Evolutionary conservation across 2,888 invertebrate genomes (phyloP).

Genomic region (Pteria penguin): DNA sequence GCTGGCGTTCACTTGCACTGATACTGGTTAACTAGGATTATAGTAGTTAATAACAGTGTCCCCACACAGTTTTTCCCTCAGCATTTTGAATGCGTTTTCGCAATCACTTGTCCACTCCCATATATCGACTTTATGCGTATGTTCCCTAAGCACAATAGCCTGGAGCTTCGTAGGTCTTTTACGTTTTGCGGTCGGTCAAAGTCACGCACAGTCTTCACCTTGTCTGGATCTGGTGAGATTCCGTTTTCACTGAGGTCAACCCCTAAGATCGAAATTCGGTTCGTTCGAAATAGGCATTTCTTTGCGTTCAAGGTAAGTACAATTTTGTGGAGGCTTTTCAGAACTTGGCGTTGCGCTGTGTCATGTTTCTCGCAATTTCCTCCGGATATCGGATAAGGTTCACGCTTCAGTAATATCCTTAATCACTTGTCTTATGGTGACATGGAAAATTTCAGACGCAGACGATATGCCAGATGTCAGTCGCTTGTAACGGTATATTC

Average conservation of each 20-base stretch:
- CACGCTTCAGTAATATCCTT: slow-evolving; percentile 70
- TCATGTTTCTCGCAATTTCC: slow-evolving; percentile 66
- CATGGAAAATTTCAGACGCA: slow-evolving; percentile 80
- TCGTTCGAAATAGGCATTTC: slow-evolving; percentile 63
- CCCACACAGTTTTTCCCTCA: no score
- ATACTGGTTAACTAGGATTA: no score
- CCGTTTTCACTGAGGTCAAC: slow-evolving; percentile 23
- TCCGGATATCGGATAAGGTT: slow-evolving; percentile 76
- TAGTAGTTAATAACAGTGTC: no score
- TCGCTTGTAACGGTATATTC: slow-evolving; percentile 54
- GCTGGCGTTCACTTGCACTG: no score
- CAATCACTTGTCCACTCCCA: no score
- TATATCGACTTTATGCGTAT: no score
- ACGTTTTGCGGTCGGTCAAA: no score
- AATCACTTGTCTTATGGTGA: slow-evolving; percentile 75
- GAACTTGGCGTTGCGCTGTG: slow-evolving; percentile 56
- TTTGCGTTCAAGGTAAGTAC: slow-evolving; percentile 53
- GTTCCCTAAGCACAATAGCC: no score
- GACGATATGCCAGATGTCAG: slow-evolving; percentile 65
- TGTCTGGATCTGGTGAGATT: slow-evolving; percentile 43
- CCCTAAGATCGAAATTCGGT: slow-evolving; percentile 45
- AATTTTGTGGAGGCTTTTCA: slow-evolving; percentile 38
- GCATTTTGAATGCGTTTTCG: no score
- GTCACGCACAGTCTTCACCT: slow-evolving; percentile 46
- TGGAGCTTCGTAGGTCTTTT: no score